Conservation (phyloP, 2,888 invertebrate genomes). For the Xestia xanthographa region DNA sequence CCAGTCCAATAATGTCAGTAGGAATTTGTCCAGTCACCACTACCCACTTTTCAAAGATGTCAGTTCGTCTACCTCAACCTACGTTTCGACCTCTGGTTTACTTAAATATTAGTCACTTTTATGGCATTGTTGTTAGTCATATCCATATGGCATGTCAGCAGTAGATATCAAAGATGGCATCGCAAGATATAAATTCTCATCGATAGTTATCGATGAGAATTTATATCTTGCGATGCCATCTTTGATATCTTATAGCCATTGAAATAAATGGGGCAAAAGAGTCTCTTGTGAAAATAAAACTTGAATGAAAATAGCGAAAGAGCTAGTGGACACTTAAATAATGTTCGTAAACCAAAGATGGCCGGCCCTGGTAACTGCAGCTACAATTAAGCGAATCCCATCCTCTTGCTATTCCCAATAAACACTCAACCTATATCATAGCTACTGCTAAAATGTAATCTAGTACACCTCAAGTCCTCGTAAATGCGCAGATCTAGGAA, state of each 20-base stretch:
- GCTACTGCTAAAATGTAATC: not conserved
- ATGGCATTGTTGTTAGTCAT: conserved; percentile 18
- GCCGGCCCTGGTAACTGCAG: not conserved
- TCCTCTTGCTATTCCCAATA: not conserved
- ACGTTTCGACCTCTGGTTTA: conserved; percentile 29
- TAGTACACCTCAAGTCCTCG: not conserved
- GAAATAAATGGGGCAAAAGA: not conserved
- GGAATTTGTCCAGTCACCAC: conserved; percentile 35
- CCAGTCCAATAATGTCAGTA: not conserved
- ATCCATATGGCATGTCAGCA: not conserved
- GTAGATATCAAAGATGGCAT: no score
- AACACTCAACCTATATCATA: not conserved
- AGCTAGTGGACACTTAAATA: not conserved
- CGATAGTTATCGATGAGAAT: not conserved
- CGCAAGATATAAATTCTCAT: no score
- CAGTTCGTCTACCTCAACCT: conserved; percentile 16
- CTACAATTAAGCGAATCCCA: not conserved
- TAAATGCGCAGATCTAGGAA: not conserved
- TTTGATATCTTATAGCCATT: not conserved
- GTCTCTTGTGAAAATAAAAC: not conserved
- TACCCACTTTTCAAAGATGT: conserved; percentile 22
- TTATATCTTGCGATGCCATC: no score
- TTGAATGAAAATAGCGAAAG: not conserved
- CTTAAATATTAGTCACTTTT: conserved; percentile 18
- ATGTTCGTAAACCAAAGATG: not conserved